These are phyloP conservation scores for Hypsopygia costalis DNA, from an alignment of 2,888 invertebrate species.

Conservation along the genomic window DNA sequence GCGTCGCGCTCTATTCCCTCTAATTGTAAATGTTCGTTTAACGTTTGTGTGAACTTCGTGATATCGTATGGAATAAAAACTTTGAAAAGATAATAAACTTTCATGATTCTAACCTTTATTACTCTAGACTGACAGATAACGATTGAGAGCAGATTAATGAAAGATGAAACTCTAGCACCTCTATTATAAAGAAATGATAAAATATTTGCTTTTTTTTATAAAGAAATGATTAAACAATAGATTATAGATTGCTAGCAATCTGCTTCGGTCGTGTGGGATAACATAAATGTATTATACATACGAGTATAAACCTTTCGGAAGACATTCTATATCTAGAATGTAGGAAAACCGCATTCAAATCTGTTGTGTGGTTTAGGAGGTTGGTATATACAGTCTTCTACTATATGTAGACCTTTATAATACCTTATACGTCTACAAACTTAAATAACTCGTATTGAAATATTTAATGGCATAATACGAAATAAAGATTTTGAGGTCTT, in stretches of 20 bases:
- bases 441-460: constrained; percentile 3
- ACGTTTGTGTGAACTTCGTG: constrained; percentile 13
- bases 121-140: background rate
- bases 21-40: constrained; percentile 16
- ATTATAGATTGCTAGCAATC: too few species aligned
- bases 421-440: background rate
- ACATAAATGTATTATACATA: too few species aligned
- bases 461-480: constrained; percentile 12
- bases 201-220: background rate
- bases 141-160: background rate
- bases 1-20: background rate
- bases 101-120: background rate
- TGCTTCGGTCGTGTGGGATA: too few species aligned
- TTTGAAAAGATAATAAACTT: constrained; percentile 6
- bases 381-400: too few species aligned
- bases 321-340: too few species aligned
- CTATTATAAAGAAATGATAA: too few species aligned
- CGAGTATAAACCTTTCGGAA: too few species aligned
- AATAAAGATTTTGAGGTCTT: constrained; percentile 4
- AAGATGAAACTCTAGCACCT: too few species aligned
- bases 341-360: too few species aligned
- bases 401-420: too few species aligned
- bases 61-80: background rate
- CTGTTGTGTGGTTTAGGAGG: too few species aligned
- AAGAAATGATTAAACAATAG: constrained; percentile 2